Base-by-base conservation (phyloP, 2,888 invertebrate genomes). In the Protula sp. region DNA sequence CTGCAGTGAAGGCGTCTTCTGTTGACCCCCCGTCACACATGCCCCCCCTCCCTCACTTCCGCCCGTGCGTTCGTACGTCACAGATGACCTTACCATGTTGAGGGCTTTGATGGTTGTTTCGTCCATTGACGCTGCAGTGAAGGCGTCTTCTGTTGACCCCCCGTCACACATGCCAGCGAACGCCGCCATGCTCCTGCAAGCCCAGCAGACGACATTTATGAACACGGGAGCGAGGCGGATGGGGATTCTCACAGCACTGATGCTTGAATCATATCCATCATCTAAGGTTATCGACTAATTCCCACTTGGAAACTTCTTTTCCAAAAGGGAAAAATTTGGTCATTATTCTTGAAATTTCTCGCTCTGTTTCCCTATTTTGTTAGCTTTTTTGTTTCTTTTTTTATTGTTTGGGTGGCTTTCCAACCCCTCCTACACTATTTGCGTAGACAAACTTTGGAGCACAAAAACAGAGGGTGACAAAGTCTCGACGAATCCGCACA, bases 151-250 rank as follows among this genome's bases (percentile, higher is more conserved):
- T 58, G 94, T 91, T 69, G 92, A 92, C 61, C 95, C 95, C 67
- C 94, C 94, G 86, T 95, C 94, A 86, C 95, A 95, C 94, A 97
- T 94, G 74, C 95, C 94, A 68, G 95, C 95, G 84, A 97, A 97
- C 62, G 95, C 95, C 79, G 97, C 95, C 91, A 98, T 94, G 65
- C 94, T 94, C 74, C 83, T 81, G 67, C 26, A n/a, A n/a, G n/a
- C n/a, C n/a, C n/a, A n/a, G n/a, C 61, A 66, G 38, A 2, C 50
- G 14, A 50, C n/a, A n/a, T n/a, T n/a, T n/a, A 9, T 5, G 5
- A 26, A 54, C 24, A 30, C 5, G 9, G 14, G 19, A 19, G 45
- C 19, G 14, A 45, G 19, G 45, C 14, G 14, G 45, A 45, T 45
- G 45, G 45, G 19, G 45, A 45, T 14, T 14, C 19, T 14, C 14